Conservation (phyloP, 2,888 invertebrate species). For the Blera fallax region DNA sequence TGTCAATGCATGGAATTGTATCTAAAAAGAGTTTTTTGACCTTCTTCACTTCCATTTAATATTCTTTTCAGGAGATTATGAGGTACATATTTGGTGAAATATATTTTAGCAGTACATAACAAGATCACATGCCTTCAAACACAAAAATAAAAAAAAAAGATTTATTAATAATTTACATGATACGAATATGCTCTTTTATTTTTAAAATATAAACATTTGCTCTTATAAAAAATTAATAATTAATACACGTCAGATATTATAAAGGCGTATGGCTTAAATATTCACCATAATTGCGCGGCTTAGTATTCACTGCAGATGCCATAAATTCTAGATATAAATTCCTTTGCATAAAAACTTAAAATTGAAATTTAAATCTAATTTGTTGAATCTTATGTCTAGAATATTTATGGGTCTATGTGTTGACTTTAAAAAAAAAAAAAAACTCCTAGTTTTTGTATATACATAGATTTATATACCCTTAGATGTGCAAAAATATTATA, state of each 20-base stretch:
- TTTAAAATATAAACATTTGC: too few relatives aligned
- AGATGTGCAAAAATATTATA: neutral
- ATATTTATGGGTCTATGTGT: neutral
- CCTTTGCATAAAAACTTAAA: neutral
- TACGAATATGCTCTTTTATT: too few relatives aligned
- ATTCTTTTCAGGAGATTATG: too few relatives aligned
- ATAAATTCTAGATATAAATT: neutral
- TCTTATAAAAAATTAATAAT: neutral
- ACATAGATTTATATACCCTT: neutral
- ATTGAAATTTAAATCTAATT: neutral
- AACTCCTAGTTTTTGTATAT: neutral
- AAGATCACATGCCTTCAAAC: too few relatives aligned
- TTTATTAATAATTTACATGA: too few relatives aligned
- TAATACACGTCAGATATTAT: neutral
- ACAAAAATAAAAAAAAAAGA: too few relatives aligned
- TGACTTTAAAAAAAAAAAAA: too few relatives aligned
- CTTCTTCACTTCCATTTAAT: too few relatives aligned
- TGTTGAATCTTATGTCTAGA: neutral
- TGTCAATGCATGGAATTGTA: too few relatives aligned
- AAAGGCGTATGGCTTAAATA: constrained; percentile 12
- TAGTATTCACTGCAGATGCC: constrained; percentile 6
- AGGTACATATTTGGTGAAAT: too few relatives aligned
- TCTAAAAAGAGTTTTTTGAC: too few relatives aligned
- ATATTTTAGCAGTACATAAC: too few relatives aligned
- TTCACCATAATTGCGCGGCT: constrained; percentile 20